Conservation (phyloP, 2,113 vertebrate species). For the Tauraco erythrolophus region DNA sequence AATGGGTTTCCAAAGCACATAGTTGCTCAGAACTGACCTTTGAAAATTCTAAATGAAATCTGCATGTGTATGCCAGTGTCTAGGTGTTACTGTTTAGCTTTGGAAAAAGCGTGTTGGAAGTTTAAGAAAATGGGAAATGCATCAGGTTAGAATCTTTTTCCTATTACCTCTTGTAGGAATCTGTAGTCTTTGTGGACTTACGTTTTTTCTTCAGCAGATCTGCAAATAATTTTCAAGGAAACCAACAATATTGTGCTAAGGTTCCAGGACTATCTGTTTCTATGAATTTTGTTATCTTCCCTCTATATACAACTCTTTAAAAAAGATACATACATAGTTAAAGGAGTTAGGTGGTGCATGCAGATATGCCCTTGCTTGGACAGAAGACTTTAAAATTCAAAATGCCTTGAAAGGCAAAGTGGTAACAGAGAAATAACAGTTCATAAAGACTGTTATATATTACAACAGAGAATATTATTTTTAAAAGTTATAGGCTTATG, state of each 20-base stretch:
- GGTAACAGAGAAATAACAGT: background rate
- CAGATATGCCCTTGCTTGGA: background rate
- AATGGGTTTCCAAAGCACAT: background rate
- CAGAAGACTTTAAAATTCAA: background rate
- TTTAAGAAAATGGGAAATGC: background rate
- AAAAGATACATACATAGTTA: background rate
- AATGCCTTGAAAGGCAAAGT: background rate
- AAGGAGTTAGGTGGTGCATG: background rate
- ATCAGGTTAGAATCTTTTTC: background rate
- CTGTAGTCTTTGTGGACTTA: background rate
- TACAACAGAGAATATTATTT: background rate
- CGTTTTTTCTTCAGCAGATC: background rate
- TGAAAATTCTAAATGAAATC: slow-evolving; percentile 7
- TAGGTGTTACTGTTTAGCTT: background rate
- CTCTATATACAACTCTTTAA: background rate
- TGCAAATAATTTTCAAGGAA: background rate
- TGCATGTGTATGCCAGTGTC: background rate
- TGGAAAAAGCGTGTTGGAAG: background rate
- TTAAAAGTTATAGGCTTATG: background rate
- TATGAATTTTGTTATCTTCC: background rate
- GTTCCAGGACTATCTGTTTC: background rate
- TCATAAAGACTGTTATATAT: background rate
- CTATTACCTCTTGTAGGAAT: background rate
- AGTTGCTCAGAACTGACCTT: background rate
- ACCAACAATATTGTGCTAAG: background rate